phyloP scores from a whole-genome alignment of 2,888 invertebrate genomes.

The Clanis bilineata region DNA sequence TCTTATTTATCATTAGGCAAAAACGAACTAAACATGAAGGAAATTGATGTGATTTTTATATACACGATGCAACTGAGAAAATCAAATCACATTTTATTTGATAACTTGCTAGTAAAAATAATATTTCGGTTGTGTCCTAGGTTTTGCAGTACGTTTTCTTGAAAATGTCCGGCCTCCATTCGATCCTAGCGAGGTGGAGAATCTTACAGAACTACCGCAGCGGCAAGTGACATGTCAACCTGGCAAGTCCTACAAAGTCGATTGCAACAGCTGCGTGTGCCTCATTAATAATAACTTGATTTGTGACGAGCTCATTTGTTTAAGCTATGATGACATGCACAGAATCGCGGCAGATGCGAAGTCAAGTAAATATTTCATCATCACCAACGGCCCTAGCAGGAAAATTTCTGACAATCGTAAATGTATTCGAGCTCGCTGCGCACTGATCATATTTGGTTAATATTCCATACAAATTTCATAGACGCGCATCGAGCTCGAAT shows the following conservation, averaged over 20 bases:
- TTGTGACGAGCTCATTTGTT: constrained; percentile 53
- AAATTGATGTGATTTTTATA: too few species aligned
- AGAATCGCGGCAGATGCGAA: constrained; percentile 40
- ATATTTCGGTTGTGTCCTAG: neutral
- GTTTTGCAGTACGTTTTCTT: constrained; percentile 19
- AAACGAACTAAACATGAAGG: too few species aligned
- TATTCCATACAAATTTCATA: too few species aligned
- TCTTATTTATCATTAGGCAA: too few species aligned
- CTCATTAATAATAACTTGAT: constrained; percentile 42
- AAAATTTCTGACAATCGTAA: too few species aligned
- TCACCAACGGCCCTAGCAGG: too few species aligned
- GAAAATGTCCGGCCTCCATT: constrained; percentile 34
- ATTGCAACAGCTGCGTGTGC: constrained; percentile 63
- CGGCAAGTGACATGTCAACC: constrained; percentile 45
- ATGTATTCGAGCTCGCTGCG: too few species aligned
- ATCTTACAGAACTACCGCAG: constrained; percentile 37
- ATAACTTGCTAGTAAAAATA: neutral
- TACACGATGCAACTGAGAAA: too few species aligned
- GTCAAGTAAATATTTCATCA: constrained; percentile 42
- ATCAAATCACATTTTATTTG: too few species aligned
- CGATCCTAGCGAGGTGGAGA: constrained; percentile 22
- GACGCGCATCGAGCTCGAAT: too few species aligned
- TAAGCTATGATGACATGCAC: constrained; percentile 46
- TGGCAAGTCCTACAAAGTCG: constrained; percentile 48
- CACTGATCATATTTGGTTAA: too few species aligned